These are phyloP conservation scores for Platerodrilus igneus DNA, from an alignment of 2,888 invertebrate genomes.

Conservation along the genomic window DNA sequence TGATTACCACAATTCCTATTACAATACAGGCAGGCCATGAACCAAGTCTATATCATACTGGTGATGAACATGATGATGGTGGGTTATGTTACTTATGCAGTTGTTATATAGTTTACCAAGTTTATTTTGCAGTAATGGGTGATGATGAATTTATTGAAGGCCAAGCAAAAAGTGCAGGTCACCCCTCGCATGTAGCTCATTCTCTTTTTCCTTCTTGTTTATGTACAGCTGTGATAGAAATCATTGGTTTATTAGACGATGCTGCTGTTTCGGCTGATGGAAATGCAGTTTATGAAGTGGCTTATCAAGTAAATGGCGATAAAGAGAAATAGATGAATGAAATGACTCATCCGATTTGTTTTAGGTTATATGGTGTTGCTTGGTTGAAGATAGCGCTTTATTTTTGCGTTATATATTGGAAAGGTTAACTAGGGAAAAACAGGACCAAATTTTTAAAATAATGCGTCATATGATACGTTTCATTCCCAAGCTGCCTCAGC, in stretches of 20 bases:
- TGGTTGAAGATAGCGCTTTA: slow-evolving; percentile 95
- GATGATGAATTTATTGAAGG: slow-evolving; percentile 57
- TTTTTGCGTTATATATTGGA: slow-evolving; percentile 95
- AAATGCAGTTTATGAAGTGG: slow-evolving; percentile 93
- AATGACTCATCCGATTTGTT: background rate
- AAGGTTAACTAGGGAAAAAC: slow-evolving; percentile 86
- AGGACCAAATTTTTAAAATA: slow-evolving; percentile 91
- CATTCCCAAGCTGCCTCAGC: slow-evolving; percentile 88
- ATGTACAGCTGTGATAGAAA: slow-evolving; percentile 92
- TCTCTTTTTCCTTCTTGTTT: slow-evolving; percentile 95
- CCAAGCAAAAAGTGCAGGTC: slow-evolving; percentile 68
- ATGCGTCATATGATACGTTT: slow-evolving; percentile 88
- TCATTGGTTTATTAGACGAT: slow-evolving; percentile 92
- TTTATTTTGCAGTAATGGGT: slow-evolving; percentile 36
- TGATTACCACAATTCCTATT: slow-evolving; percentile 93
- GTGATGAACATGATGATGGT: slow-evolving; percentile 86
- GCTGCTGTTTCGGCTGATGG: slow-evolving; percentile 93
- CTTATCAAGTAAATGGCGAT: slow-evolving; percentile 69
- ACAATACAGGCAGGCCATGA: slow-evolving; percentile 94
- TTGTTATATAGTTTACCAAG: background rate
- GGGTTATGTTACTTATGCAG: slow-evolving; percentile 6
- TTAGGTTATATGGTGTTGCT: slow-evolving; percentile 93
- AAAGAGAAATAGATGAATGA: background rate
- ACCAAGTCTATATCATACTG: slow-evolving; percentile 82
- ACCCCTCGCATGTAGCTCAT: slow-evolving; percentile 87